Evolutionary conservation across 2,113 vertebrate species (phyloP).

Genomic region (Silurus glanis): DNA sequence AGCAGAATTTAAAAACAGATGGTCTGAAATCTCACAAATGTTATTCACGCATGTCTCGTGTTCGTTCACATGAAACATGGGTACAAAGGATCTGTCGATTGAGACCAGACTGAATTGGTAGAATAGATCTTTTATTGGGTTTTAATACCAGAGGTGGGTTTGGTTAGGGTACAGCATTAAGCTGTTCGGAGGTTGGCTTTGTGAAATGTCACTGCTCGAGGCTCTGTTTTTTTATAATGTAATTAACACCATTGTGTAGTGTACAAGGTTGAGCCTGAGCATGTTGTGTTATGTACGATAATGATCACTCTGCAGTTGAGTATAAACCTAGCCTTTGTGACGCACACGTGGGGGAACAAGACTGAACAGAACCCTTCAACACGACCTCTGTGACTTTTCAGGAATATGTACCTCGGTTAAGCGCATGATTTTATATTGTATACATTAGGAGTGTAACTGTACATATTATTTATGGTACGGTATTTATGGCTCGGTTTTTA

Average conservation of each 20-base stretch:
- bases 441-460: too few relatives aligned
- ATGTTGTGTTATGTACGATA: conserved; percentile 1
- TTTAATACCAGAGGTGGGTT: background rate
- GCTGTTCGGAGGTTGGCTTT: background rate
- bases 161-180: background rate
- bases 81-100: background rate
- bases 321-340: background rate
- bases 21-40: background rate
- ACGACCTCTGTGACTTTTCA: background rate
- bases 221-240: background rate
- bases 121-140: background rate
- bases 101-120: background rate
- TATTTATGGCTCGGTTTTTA: too few relatives aligned
- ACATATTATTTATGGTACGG: too few relatives aligned
- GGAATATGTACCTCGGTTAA: background rate
- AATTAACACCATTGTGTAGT: background rate
- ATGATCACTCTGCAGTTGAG: background rate
- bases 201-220: background rate
- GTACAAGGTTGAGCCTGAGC: background rate
- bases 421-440: background rate
- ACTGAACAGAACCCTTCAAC: conserved; percentile 16
- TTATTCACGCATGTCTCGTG: background rate
- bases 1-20: background rate
- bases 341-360: background rate
- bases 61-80: background rate